Conservation (phyloP, 2,888 invertebrate genomes). For the Meteorus cinctellus region DNA sequence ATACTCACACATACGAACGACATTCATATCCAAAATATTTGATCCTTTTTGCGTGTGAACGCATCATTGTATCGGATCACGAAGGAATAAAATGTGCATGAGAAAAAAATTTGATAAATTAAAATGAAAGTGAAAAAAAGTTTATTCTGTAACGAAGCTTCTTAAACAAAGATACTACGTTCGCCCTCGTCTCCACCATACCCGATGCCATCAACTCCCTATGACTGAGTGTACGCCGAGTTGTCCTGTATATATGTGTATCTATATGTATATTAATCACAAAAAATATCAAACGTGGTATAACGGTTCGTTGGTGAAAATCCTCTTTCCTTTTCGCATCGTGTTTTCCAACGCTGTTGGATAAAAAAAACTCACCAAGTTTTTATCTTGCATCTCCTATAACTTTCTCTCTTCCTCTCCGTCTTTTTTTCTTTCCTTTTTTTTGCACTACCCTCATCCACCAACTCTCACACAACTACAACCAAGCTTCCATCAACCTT, state of each 20-base stretch:
- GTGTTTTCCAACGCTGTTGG: conserved; percentile 22
- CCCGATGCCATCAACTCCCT: background rate
- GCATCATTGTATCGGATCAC: conserved; percentile 42
- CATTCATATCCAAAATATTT: conserved; percentile 9
- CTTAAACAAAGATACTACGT: conserved; percentile 14
- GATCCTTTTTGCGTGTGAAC: conserved; percentile 49
- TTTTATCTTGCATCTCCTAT: conserved; percentile 9
- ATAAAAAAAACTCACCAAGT: conserved; percentile 21
- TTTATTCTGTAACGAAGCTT: background rate
- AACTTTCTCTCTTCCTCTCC: background rate
- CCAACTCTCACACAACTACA: conserved; percentile 1
- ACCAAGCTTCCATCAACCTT: background rate
- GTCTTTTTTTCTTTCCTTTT: background rate
- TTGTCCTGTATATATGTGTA: background rate
- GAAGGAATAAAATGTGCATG: conserved; percentile 40
- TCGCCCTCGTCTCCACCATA: background rate
- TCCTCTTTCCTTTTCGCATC: conserved; percentile 1
- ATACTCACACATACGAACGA: background rate
- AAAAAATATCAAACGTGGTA: conserved; percentile 27
- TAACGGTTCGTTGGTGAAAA: conserved; percentile 34
- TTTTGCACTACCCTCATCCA: background rate
- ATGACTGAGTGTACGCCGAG: background rate
- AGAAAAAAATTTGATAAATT: conserved; percentile 18
- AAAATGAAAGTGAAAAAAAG: background rate
- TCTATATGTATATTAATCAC: conserved; percentile 14